Evolutionary conservation across 2,113 vertebrate species (phyloP).

Genomic region (Amphilophus citrinellus): DNA sequence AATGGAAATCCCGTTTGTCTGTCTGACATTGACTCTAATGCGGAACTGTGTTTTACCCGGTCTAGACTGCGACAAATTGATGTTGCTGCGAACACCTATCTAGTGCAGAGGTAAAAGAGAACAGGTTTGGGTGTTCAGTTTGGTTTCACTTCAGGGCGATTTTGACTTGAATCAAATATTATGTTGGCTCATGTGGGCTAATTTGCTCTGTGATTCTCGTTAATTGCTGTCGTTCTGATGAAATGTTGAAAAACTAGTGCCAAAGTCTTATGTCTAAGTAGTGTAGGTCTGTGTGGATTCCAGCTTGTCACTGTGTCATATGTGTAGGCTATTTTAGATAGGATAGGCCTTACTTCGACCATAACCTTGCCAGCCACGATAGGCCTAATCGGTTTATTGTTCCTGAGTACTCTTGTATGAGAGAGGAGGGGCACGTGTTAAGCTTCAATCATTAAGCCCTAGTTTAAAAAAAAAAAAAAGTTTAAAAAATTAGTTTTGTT

Average conservation of each 20-base stretch:
- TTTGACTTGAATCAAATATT: neutral
- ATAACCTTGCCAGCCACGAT: conserved; percentile 70
- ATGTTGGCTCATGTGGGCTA: neutral
- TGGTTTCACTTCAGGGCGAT: neutral
- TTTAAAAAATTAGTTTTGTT: neutral
- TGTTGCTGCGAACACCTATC: conserved; percentile 24
- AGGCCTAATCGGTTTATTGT: conserved; percentile 77
- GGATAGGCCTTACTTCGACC: conserved; percentile 50
- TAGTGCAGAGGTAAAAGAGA: neutral
- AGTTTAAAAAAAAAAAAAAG: neutral
- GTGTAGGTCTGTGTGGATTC: neutral
- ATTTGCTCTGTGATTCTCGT: neutral
- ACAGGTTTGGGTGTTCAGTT: neutral
- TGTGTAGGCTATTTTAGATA: conserved; percentile 20
- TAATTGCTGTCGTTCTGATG: neutral
- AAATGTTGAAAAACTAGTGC: conserved; percentile 4
- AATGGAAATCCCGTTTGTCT: conserved; percentile 44
- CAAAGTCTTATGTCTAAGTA: neutral
- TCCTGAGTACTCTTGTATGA: conserved; percentile 28
- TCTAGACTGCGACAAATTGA: conserved; percentile 78
- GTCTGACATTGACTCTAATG: conserved; percentile 82
- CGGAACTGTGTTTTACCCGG: conserved; percentile 65
- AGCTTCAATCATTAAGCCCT: conserved; percentile 6
- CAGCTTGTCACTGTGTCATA: conserved; percentile 26
- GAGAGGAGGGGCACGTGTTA: neutral